phyloP scores from a whole-genome alignment of 2,797 vertebrate genomes.

The Trachops cirrhosus region DNA sequence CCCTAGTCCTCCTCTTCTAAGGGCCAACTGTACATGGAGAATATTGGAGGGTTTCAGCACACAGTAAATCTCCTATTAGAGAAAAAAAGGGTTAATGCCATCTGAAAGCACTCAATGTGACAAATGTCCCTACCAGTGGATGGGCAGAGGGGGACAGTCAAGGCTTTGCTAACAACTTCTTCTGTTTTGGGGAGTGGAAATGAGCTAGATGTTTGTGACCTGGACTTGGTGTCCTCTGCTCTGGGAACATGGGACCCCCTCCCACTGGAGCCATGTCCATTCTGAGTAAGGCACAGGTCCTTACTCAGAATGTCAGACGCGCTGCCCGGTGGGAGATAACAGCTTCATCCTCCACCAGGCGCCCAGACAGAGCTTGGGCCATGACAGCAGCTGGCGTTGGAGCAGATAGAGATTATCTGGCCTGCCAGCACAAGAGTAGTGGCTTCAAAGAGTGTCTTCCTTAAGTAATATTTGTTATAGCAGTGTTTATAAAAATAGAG shows the following conservation, averaged over 20 bases:
- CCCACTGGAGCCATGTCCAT: fast-evolving
- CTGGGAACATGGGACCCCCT: not conserved
- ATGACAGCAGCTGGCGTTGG: not conserved
- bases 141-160: fast-evolving
- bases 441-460: not conserved
- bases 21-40: not conserved
- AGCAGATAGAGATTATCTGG: not conserved
- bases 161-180: not conserved
- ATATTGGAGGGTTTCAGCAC: not conserved
- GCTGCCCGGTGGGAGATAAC: not conserved
- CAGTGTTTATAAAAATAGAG: not conserved
- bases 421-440: not conserved
- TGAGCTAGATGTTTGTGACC: not conserved
- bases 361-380: not conserved
- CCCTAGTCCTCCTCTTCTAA: not conserved
- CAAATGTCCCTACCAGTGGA: not conserved
- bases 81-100: not conserved
- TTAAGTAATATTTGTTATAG: not conserved
- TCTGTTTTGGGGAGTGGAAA: not conserved
- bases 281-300: fast-evolving
- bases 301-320: fast-evolving
- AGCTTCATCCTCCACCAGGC: fast-evolving
- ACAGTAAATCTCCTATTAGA: not conserved
- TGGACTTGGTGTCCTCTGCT: not conserved
- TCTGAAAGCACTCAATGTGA: not conserved